Conservation (phyloP, 2,797 vertebrate species). For the Lacerta agilis region DNA sequence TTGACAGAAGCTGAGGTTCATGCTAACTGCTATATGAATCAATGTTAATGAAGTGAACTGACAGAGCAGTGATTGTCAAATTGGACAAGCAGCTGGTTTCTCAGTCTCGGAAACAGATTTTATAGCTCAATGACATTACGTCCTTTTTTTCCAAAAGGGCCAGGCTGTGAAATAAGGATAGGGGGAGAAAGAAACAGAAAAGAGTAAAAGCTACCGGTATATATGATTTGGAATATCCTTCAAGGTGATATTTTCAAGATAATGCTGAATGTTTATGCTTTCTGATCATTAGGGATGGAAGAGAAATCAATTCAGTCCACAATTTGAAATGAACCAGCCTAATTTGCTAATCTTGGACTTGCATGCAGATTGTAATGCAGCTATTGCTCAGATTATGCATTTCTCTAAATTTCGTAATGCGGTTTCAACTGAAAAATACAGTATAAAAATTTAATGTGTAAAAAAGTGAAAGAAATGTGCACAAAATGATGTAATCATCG, state of each 20-base stretch:
- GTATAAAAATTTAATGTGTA: no score
- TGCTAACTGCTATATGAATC: background rate
- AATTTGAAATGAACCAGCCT: no score
- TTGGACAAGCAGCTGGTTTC: background rate
- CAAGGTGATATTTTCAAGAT: background rate
- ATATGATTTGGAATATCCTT: background rate
- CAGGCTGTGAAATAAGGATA: background rate
- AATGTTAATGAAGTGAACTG: conserved; percentile 24
- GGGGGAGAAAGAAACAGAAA: no score
- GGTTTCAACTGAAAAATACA: no score
- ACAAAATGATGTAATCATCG: no score
- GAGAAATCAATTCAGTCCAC: no score
- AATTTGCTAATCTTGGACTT: no score
- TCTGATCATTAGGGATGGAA: background rate
- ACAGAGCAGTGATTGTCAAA: conserved; percentile 30
- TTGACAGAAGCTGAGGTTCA: conserved; percentile 27
- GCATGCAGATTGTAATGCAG: no score
- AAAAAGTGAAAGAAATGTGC: no score
- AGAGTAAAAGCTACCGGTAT: background rate
- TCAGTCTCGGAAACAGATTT: conserved; percentile 17
- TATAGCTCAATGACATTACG: conserved; percentile 20
- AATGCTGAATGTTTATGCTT: background rate
- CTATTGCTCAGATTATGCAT: no score
- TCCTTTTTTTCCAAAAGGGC: conserved; percentile 24
- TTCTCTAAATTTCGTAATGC: no score